Evolutionary conservation across 35 echinoderm and acorn worm species (phyloP).

Genomic region (Lytechinus variegatus): DNA sequence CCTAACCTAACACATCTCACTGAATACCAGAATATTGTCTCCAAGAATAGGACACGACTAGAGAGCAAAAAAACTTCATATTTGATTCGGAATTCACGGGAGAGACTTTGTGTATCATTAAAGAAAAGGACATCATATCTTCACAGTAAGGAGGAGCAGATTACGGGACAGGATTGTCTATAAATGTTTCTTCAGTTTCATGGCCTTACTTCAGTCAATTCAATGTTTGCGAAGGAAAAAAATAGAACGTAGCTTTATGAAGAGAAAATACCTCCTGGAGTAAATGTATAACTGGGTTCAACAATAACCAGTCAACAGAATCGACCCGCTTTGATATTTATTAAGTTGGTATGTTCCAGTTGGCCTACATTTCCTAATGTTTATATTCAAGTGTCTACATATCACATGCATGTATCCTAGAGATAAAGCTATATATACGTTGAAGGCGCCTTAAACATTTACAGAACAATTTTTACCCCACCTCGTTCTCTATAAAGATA

Average conservation of each 20-base stretch:
- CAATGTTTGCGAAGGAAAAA: too few relatives aligned
- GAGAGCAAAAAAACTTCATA: not conserved
- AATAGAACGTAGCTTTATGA: too few relatives aligned
- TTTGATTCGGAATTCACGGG: not conserved
- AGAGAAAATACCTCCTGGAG: too few relatives aligned
- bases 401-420: too few relatives aligned
- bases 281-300: too few relatives aligned
- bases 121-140: not conserved
- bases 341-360: too few relatives aligned
- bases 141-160: not conserved
- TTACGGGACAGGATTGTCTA: not conserved
- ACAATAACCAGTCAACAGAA: not conserved
- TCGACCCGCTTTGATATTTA: not conserved
- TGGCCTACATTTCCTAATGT: too few relatives aligned
- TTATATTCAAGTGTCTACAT: too few relatives aligned
- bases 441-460: too few relatives aligned
- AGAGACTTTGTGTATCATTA: not conserved
- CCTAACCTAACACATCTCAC: not conserved
- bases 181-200: not conserved
- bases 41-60: not conserved
- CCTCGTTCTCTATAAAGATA: too few relatives aligned
- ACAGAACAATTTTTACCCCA: too few relatives aligned
- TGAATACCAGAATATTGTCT: not conserved
- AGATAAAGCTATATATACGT: too few relatives aligned
- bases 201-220: not conserved